Evolutionary conservation across 2,797 vertebrate genomes (phyloP).

Genomic region (Gymnoscopelus braueri): DNA sequence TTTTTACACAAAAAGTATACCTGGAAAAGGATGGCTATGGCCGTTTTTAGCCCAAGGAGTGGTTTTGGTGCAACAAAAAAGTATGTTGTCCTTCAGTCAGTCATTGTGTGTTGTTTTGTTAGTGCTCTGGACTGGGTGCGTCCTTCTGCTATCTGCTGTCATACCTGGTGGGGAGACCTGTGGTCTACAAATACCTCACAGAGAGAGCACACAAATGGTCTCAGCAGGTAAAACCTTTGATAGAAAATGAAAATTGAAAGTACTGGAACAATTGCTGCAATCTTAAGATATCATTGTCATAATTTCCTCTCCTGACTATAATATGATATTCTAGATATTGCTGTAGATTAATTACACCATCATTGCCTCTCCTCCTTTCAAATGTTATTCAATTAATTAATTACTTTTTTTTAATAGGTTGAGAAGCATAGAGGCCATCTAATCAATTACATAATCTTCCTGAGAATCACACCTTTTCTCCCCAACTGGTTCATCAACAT

Average conservation of each 20-base stretch:
- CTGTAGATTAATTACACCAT: no score
- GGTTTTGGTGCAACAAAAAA: no score
- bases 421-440: slow-evolving; percentile 96
- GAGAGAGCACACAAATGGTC: slow-evolving; percentile 97
- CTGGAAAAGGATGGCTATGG: no score
- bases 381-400: not conserved
- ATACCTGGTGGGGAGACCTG: slow-evolving; percentile 94
- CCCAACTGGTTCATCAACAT: slow-evolving; percentile 99
- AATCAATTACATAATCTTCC: slow-evolving; percentile 99
- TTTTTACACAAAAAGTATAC: no score
- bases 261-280: not conserved
- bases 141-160: slow-evolving; percentile 98
- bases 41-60: no score
- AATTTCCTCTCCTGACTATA: no score
- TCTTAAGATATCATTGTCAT: not conserved
- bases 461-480: slow-evolving; percentile 98
- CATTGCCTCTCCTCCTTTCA: not conserved
- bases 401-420: slow-evolving; percentile 81
- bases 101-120: slow-evolving; percentile 31
- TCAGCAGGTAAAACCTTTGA: slow-evolving; percentile 87
- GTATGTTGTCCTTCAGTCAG: not conserved
- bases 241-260: not conserved
- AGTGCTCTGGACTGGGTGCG: slow-evolving; percentile 98
- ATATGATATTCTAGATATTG: no score
- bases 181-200: slow-evolving; percentile 96